A percentile compares a stretch with the other conserved stretches of the same genome.
Evolutionary conservation across 2,113 vertebrate species (phyloP).

Genomic region (Mungos mungo): DNA sequence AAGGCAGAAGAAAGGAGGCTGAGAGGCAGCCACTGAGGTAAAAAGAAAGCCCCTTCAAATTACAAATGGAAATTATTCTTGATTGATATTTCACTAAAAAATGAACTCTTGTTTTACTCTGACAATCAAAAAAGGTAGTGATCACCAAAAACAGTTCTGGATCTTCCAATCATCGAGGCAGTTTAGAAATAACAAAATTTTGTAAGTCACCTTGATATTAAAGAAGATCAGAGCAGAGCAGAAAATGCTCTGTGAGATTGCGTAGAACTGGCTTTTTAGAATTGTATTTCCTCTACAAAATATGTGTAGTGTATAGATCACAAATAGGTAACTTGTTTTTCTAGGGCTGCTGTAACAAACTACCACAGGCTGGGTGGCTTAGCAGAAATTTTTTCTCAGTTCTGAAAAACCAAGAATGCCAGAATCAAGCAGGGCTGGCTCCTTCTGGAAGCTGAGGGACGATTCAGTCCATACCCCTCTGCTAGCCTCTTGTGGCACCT

Average conservation of each 20-base stretch:
- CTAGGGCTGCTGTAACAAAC: not conserved
- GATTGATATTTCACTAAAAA: not conserved
- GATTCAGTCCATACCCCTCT: not conserved
- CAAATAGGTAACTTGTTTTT: not conserved
- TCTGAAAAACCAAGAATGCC: not conserved
- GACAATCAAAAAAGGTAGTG: not conserved
- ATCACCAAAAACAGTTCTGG: not conserved
- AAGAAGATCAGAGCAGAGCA: not conserved
- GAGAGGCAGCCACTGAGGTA: not conserved
- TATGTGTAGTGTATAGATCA: not conserved
- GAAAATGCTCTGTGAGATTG: not conserved
- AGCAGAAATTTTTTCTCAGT: not conserved
- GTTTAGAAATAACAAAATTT: slow-evolving; percentile 5
- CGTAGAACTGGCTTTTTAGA: not conserved
- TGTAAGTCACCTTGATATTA: not conserved
- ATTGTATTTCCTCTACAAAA: not conserved
- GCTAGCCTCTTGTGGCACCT: not conserved
- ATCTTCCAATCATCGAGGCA: not conserved
- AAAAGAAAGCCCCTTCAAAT: not conserved
- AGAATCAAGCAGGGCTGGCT: not conserved
- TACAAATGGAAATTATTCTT: not conserved
- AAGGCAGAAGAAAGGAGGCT: not conserved
- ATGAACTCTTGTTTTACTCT: not conserved
- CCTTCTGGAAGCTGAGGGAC: not conserved
- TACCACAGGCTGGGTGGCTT: not conserved